phyloP scores from a whole-genome alignment of 2,888 invertebrate species.

The Lepetodrilus schrolli region DNA sequence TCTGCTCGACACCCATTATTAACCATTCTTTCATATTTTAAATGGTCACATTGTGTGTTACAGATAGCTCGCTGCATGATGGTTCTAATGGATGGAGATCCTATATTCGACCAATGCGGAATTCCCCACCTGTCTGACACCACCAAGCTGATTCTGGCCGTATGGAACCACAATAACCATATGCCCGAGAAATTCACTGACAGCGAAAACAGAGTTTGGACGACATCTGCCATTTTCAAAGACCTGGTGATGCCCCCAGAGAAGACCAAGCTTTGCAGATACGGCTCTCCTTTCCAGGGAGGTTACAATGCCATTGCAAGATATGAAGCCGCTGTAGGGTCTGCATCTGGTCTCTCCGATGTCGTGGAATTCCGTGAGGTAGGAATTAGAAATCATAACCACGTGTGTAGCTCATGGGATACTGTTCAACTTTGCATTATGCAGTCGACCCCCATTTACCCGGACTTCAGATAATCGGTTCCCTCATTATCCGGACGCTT shows the following conservation, averaged over 20 bases:
- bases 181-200: conserved; percentile 38
- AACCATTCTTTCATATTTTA: background rate
- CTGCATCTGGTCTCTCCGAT: conserved; percentile 31
- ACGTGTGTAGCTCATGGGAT: background rate
- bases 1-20: background rate
- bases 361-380: conserved; percentile 47
- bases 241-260: conserved; percentile 49
- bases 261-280: conserved; percentile 44
- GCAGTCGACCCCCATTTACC: no score
- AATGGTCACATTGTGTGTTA: background rate
- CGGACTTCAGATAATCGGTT: no score
- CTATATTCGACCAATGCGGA: conserved; percentile 42
- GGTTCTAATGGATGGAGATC: conserved; percentile 23
- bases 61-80: conserved; percentile 53
- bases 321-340: conserved; percentile 57
- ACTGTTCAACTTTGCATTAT: no score
- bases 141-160: conserved; percentile 48
- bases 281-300: conserved; percentile 53
- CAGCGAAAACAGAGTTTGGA: conserved; percentile 41
- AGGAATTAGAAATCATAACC: background rate
- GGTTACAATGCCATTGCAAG: conserved; percentile 50
- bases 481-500: no score
- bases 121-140: conserved; percentile 43
- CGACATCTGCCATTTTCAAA: conserved; percentile 42
- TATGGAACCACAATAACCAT: conserved; percentile 54